Conservation (phyloP, 2,797 vertebrate genomes). For the Strix occidentalis region DNA sequence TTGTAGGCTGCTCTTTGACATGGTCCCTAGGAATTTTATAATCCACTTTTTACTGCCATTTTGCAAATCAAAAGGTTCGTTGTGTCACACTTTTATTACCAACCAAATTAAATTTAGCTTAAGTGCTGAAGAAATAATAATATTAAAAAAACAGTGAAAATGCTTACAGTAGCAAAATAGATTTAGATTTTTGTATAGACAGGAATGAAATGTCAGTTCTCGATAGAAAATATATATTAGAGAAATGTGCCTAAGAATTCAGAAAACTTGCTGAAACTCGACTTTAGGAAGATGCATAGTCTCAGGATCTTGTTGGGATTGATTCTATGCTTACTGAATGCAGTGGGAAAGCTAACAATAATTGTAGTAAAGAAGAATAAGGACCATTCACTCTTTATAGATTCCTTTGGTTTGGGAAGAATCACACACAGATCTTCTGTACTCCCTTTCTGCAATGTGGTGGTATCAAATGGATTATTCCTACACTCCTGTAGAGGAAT, state of each 20-base stretch:
- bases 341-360: background rate
- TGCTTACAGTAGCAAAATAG: constrained; percentile 40
- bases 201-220: constrained; percentile 53
- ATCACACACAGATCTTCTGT: background rate
- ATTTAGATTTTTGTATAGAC: constrained; percentile 11
- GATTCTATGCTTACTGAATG: background rate
- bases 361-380: background rate
- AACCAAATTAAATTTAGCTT: constrained; percentile 62
- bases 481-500: background rate
- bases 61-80: background rate
- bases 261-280: constrained; percentile 28
- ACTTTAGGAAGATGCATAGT: constrained; percentile 23
- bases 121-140: constrained; percentile 49
- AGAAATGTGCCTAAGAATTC: constrained; percentile 29
- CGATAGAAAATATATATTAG: constrained; percentile 10
- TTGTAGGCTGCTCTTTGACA: background rate
- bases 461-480: constrained; percentile 19
- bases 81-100: constrained; percentile 44
- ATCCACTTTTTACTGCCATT: constrained; percentile 17
- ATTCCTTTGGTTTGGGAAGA: background rate
- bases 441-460: background rate
- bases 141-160: background rate
- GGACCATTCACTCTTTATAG: background rate
- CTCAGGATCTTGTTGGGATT: constrained; percentile 3
- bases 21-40: constrained; percentile 12